A percentile compares a stretch with the other conserved stretches of the same genome.
phyloP scores from a whole-genome alignment of 2,888 invertebrate genomes.

The Clusia tigrina region DNA sequence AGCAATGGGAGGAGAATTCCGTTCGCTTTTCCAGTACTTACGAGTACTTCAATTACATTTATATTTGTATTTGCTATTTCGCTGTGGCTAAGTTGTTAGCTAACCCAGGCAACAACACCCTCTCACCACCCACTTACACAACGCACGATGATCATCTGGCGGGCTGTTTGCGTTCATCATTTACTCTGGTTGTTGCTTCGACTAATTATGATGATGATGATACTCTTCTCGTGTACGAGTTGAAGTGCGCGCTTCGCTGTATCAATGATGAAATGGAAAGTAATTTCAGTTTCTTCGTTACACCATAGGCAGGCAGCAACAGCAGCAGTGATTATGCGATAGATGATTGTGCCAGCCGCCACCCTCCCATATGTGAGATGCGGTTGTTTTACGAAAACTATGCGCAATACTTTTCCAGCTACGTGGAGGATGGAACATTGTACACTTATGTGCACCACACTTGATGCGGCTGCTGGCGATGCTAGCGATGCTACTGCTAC shows the following conservation, averaged over 20 bases:
- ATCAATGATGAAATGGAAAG: conserved; percentile 19
- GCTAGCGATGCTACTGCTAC: too few relatives aligned
- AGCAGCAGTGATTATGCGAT: not conserved
- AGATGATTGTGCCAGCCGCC: too few relatives aligned
- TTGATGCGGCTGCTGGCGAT: not conserved
- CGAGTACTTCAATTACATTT: too few relatives aligned
- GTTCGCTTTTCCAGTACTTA: too few relatives aligned
- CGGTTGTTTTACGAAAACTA: too few relatives aligned
- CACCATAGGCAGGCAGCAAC: not conserved
- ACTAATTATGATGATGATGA: conserved; percentile 3
- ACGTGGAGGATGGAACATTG: not conserved
- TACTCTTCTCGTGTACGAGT: not conserved
- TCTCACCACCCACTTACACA: not conserved
- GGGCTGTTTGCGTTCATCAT: not conserved
- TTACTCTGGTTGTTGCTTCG: not conserved
- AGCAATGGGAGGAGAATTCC: too few relatives aligned
- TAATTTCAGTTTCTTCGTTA: conserved; percentile 19
- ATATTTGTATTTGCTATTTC: too few relatives aligned
- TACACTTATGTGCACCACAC: not conserved
- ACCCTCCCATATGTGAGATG: too few relatives aligned
- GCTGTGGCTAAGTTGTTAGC: too few relatives aligned
- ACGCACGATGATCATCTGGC: too few relatives aligned
- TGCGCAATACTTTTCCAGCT: conserved; percentile 2
- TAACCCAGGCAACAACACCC: too few relatives aligned
- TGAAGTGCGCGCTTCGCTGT: not conserved